These are phyloP conservation scores for Heterochromis multidens DNA, from an alignment of 2,113 vertebrate genomes.

Conservation along the genomic window DNA sequence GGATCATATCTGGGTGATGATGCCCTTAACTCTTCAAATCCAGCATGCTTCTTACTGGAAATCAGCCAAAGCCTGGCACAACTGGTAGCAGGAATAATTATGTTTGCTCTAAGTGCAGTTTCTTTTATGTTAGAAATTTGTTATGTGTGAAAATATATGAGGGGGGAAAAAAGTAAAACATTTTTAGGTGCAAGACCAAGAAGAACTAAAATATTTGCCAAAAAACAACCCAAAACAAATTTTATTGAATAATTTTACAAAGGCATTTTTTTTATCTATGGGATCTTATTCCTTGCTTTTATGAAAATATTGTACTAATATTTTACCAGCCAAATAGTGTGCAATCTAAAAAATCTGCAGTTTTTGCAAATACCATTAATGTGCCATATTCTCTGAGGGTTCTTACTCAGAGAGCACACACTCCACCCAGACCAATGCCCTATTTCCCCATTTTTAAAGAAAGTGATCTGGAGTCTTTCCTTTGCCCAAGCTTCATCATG, in stretches of 20 bases:
- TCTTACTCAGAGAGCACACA: too few species aligned
- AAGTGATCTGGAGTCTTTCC: background rate
- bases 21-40: too few species aligned
- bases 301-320: background rate
- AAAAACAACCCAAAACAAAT: background rate
- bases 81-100: background rate
- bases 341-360: too few species aligned
- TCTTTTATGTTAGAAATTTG: background rate
- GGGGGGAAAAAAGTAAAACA: background rate
- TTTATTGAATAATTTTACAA: too few species aligned
- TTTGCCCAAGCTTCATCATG: background rate
- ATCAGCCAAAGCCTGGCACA: too few species aligned
- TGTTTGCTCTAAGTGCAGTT: background rate
- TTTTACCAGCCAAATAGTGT: background rate
- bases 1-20: too few species aligned
- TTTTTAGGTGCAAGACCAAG: background rate
- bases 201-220: background rate
- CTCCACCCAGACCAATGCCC: background rate
- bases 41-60: background rate
- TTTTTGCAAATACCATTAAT: background rate
- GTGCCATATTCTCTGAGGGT: background rate
- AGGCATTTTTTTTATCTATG: background rate
- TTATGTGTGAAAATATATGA: background rate
- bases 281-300: background rate
- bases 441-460: background rate